Evolutionary conservation across 2,113 vertebrate species (phyloP), one percentile per base, ranked within the genome.

Genomic region (Mesoclemmys tuberculata): DNA sequence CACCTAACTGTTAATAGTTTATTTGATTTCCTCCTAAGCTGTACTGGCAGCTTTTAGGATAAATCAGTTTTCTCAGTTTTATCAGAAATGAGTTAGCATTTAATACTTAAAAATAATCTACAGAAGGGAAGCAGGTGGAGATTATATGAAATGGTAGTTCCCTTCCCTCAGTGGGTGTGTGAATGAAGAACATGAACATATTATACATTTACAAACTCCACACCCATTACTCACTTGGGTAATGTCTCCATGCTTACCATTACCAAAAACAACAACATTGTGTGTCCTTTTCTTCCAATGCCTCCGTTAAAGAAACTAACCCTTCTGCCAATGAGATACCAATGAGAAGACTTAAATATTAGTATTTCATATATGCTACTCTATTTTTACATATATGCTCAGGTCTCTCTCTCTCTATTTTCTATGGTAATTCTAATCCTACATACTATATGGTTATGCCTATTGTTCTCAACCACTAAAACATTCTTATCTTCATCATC

Each of bases 1-100:
- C 82, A 83, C 85, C 74, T 96, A 68, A 49, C 90, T 84, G 80
- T 21, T 92, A 94, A 86, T 12, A 46, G 83, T 88, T 96, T 78
- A 84, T 35, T 96, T 54, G 46, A 96, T 46, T 97, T n/a, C 94
- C 55, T 91, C 64, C 82, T 90, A 92, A 96, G 87, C 74, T 81
- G 27, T 29, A 80, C 19, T 78, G 87, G 81, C 48, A 78, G 84
- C 78, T 58, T 51, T 52, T 58, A 89, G 44, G 85, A 74, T 85
- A 84, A 96, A 27, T 51, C 51, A 35, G 56, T 84, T 44, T 87
- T 85, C 38, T 87, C 49, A 83, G 26, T 38, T 90, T 91, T 49
- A 56, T 74, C 80, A 7, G 48, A 79, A 88, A 91, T 80, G 85
- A 94, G 58, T 75, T 77, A 82, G 86, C 27, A 51, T 35, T 27